phyloP scores from a whole-genome alignment of 2,888 invertebrate genomes.

The Chrysolina americana region DNA sequence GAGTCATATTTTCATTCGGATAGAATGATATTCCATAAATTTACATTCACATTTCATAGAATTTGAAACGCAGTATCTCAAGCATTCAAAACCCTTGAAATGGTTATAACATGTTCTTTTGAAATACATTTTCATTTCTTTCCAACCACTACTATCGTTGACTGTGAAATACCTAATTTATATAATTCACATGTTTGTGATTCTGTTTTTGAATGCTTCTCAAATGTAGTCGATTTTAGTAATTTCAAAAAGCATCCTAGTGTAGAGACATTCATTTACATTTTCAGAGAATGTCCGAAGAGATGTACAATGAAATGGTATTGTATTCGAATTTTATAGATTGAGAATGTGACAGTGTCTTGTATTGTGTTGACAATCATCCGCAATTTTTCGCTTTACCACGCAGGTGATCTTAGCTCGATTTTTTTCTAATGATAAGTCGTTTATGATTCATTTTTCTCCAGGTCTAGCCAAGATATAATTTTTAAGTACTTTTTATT shows the following conservation, averaged over 20 bases:
- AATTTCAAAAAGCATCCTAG: constrained; percentile 47
- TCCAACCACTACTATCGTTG: not conserved
- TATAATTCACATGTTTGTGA: no score
- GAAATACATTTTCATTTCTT: no score
- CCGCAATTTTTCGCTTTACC: constrained; percentile 43
- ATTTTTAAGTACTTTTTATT: not conserved
- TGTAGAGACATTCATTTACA: constrained; percentile 71
- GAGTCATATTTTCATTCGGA: not conserved
- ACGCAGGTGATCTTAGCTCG: constrained; percentile 49
- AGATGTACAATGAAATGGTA: constrained; percentile 88
- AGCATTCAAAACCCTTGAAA: not conserved
- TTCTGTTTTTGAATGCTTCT: constrained; percentile 28
- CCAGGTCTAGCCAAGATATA: not conserved
- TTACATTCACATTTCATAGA: not conserved
- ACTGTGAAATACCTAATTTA: not conserved
- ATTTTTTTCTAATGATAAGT: not conserved
- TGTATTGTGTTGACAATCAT: constrained; percentile 53
- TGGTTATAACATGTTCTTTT: no score
- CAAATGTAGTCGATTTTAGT: constrained; percentile 26
- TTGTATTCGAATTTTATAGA: constrained; percentile 70
- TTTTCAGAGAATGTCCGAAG: constrained; percentile 87
- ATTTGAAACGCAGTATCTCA: not conserved
- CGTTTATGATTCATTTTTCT: not conserved
- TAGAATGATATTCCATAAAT: not conserved
- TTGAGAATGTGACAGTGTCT: constrained; percentile 59